Evolutionary conservation across 64 coral and sea anemone species (phyloP).

Genomic region (Cladopsammia gracilis): DNA sequence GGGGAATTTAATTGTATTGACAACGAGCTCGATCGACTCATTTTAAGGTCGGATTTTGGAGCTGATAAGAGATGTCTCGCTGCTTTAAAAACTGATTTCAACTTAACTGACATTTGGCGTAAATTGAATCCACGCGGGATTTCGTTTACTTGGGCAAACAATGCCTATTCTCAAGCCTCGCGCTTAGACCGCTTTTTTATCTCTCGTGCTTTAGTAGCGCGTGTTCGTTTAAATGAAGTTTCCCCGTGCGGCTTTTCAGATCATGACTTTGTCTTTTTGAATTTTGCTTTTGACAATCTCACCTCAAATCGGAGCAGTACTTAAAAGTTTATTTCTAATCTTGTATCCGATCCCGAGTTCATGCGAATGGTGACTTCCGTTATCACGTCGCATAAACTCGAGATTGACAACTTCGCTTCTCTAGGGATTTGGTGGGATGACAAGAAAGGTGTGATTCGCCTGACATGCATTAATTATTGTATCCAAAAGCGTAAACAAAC

Average conservation of each 20-base stretch:
- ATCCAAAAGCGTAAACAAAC: not conserved
- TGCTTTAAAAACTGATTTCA: not conserved
- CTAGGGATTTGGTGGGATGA: conserved; percentile 57
- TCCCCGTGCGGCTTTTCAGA: conserved; percentile 8
- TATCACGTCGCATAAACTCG: not conserved
- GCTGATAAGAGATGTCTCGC: too few relatives aligned
- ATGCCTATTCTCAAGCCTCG: not conserved
- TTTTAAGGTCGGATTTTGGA: too few relatives aligned
- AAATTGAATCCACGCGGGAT: not conserved
- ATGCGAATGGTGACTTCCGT: not conserved
- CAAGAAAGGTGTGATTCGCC: conserved; percentile 1
- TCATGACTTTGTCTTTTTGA: conserved; percentile 5
- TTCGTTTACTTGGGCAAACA: conserved; percentile 21
- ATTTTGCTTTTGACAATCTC: not conserved
- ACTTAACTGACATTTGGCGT: conserved; percentile 8
- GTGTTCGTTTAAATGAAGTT: not conserved
- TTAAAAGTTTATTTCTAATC: too few relatives aligned
- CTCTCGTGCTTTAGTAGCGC: not conserved
- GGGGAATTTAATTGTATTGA: too few relatives aligned
- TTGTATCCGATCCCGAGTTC: too few relatives aligned
- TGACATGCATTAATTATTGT: not conserved
- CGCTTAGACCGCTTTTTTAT: conserved; percentile 5
- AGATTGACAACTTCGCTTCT: not conserved
- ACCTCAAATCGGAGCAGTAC: not conserved
- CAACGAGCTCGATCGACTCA: too few relatives aligned